These are phyloP conservation scores for Sycophaga agraensis DNA, from an alignment of 1,140 invertebrate species.

Conservation along the genomic window DNA sequence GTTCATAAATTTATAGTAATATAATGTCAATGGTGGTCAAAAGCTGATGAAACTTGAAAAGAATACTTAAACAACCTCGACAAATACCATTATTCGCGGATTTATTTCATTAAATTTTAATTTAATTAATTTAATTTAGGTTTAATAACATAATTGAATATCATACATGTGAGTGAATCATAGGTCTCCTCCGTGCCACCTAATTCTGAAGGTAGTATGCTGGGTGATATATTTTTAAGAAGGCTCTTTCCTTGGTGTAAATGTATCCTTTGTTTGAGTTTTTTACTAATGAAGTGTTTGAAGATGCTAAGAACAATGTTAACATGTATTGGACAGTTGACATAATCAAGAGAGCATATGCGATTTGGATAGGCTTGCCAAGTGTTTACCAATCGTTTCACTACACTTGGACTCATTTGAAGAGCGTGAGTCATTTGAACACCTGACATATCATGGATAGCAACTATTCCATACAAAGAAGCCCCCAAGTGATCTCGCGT, in stretches of 20 bases:
- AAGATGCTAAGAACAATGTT: constrained; percentile 71
- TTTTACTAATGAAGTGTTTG: constrained; percentile 70
- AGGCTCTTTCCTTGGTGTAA: constrained; percentile 55
- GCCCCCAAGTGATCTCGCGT: constrained; percentile 55
- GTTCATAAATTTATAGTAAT: too few species aligned
- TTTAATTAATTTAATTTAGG: neutral
- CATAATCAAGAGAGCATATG: constrained; percentile 69
- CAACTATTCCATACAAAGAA: constrained; percentile 63
- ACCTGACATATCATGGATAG: constrained; percentile 64
- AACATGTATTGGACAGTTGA: constrained; percentile 69
- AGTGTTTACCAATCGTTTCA: constrained; percentile 63
- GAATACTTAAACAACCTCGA: neutral
- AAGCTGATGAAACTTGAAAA: neutral
- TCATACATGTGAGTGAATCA: constrained; percentile 37
- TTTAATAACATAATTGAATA: neutral
- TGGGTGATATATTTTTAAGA: constrained; percentile 52
- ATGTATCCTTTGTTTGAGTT: constrained; percentile 63
- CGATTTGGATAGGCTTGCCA: constrained; percentile 74
- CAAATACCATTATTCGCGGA: neutral
- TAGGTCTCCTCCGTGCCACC: constrained; percentile 61
- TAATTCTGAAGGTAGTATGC: constrained; percentile 63
- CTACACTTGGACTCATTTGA: constrained; percentile 61
- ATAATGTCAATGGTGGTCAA: neutral
- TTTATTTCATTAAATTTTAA: neutral
- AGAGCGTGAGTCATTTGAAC: constrained; percentile 63